Percentiles rank a stretch among this genome's conserved stretches.
These are phyloP conservation scores for Gallinago nigripennis DNA, from an alignment of 2,797 vertebrate genomes.

Conservation along the genomic window DNA sequence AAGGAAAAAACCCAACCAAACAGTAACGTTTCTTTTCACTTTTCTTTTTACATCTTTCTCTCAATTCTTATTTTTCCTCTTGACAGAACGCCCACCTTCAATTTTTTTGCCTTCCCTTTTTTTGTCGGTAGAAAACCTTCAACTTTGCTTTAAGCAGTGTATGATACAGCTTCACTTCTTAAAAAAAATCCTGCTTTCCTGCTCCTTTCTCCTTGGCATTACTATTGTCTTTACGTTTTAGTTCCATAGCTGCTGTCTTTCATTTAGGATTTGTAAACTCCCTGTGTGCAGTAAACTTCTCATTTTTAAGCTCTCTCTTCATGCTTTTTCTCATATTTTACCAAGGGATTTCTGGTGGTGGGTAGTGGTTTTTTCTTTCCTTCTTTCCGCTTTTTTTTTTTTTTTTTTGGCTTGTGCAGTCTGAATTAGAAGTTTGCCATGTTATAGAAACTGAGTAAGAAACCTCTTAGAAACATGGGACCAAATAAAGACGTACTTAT, in stretches of 20 bases:
- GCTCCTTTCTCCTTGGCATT: not conserved
- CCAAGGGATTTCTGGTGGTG: accelerated
- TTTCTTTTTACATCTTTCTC: not conserved
- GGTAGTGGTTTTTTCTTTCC: not conserved
- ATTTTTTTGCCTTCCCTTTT: not conserved
- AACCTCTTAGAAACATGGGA: not conserved
- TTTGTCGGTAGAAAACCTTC: not conserved
- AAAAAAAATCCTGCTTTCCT: not conserved
- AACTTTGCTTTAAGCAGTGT: not conserved
- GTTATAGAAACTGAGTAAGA: not conserved
- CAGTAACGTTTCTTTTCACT: not conserved
- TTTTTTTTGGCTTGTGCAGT: not conserved
- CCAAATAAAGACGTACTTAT: not conserved
- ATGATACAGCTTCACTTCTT: not conserved
- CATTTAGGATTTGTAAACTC: constrained; percentile 40
- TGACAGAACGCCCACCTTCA: not conserved
- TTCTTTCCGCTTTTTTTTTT: not conserved
- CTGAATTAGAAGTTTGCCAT: not conserved
- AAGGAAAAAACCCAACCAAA: not conserved
- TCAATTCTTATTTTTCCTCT: not conserved
- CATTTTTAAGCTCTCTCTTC: not conserved
- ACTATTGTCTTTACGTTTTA: not conserved
- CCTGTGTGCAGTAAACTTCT: not conserved
- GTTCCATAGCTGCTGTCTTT: not conserved
- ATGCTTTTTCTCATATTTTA: not conserved